Conservation (phyloP, 2,113 vertebrate genomes). For the Tangachromis dhanisi region DNA sequence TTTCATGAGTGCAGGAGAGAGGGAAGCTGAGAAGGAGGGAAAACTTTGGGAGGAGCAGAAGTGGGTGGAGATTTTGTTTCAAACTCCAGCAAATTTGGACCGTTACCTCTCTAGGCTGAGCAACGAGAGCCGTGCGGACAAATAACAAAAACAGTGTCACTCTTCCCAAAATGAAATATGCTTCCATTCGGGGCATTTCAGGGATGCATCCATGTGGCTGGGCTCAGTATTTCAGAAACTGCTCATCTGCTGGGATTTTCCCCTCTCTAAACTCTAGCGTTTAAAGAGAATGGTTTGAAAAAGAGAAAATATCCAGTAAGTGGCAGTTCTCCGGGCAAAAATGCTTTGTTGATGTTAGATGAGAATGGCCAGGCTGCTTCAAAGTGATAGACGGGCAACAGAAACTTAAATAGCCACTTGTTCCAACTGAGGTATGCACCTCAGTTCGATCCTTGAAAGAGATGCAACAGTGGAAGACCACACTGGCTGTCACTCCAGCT, state of each 20-base stretch:
- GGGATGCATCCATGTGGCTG: background rate
- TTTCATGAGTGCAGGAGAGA: conserved; percentile 20
- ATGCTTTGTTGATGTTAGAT: background rate
- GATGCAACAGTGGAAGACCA: background rate
- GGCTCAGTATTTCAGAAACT: background rate
- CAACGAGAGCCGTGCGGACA: background rate
- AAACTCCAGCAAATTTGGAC: conserved; percentile 37
- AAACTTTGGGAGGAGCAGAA: background rate
- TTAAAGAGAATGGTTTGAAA: background rate
- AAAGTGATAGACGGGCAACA: background rate
- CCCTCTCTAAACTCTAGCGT: background rate
- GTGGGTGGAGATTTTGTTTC: conserved; percentile 31
- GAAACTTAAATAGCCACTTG: background rate
- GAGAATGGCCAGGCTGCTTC: background rate
- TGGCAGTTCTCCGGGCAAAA: background rate
- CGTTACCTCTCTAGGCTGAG: conserved; percentile 14
- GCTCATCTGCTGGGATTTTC: background rate
- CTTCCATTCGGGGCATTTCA: background rate
- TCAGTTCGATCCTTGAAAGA: background rate
- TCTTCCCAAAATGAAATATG: background rate
- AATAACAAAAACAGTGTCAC: background rate
- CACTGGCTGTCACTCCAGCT: background rate
- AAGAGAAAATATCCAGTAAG: background rate
- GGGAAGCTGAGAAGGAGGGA: background rate
- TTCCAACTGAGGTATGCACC: background rate